phyloP scores from a whole-genome alignment of 2,888 invertebrate genomes.

The Ferrisia virgata region DNA sequence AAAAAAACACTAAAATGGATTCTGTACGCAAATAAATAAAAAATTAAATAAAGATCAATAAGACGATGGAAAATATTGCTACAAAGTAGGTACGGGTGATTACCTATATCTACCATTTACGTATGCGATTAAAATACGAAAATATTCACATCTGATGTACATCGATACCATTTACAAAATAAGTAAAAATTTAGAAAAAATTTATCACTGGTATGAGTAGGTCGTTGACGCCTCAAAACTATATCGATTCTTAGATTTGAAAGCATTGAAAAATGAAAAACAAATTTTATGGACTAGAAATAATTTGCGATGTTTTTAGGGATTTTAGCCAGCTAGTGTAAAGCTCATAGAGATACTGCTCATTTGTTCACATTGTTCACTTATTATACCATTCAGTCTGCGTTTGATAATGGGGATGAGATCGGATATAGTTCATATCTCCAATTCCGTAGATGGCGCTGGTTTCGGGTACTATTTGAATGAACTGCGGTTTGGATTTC shows the following conservation, averaged over 20 bases:
- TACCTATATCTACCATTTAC: too few relatives aligned
- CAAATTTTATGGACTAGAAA: background rate
- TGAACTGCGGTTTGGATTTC: background rate
- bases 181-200: too few relatives aligned
- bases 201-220: too few relatives aligned
- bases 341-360: background rate
- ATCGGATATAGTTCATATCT: conserved; percentile 3
- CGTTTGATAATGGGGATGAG: conserved; percentile 6
- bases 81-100: too few relatives aligned
- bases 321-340: background rate
- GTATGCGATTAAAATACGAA: too few relatives aligned
- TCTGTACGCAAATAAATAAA: background rate
- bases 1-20: background rate
- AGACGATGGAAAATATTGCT: too few relatives aligned
- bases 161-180: too few relatives aligned
- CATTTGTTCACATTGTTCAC: background rate
- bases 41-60: background rate
- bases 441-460: background rate
- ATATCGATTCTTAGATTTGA: background rate
- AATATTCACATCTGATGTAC: too few relatives aligned
- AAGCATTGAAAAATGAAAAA: background rate
- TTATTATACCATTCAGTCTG: conserved; percentile 23
- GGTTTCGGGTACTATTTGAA: background rate
- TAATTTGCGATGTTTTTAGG: background rate
- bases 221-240: too few relatives aligned